These are phyloP conservation scores for Sciurus vulgaris DNA, from an alignment of 2,797 vertebrate genomes.

Conservation along the genomic window DNA sequence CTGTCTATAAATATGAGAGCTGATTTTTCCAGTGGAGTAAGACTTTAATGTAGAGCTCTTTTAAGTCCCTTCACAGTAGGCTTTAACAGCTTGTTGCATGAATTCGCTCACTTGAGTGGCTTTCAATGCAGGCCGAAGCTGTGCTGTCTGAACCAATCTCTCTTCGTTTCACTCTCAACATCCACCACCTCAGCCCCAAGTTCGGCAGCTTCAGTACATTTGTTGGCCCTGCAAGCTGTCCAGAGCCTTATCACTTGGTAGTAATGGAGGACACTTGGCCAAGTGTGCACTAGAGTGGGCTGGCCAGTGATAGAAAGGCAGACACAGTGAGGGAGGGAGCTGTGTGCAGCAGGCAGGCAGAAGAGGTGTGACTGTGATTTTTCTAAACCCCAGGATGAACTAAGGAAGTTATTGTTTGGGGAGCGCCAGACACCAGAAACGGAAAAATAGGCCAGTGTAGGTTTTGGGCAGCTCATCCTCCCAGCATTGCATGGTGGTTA, in stretches of 20 bases:
- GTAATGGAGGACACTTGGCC: background rate
- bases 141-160: slow-evolving; percentile 42
- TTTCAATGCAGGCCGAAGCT: slow-evolving; percentile 62
- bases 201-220: background rate
- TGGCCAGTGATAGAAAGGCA: background rate
- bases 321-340: background rate
- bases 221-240: slow-evolving; percentile 54
- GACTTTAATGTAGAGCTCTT: slow-evolving; percentile 72
- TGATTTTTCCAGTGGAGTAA: slow-evolving; percentile 68
- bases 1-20: slow-evolving; percentile 65
- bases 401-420: background rate
- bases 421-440: background rate
- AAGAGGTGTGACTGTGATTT: background rate
- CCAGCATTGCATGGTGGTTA: accelerated
- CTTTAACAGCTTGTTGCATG: slow-evolving; percentile 77
- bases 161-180: background rate
- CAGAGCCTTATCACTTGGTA: background rate
- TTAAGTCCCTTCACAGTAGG: slow-evolving; percentile 74
- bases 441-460: background rate
- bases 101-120: slow-evolving; percentile 68
- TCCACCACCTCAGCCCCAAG: background rate
- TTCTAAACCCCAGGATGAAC: background rate
- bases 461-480: background rate
- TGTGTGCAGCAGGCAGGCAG: background rate
- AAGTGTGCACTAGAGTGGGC: background rate